Base-by-base conservation (phyloP, 2,888 invertebrate species). In the Nymphalis urticae region DNA sequence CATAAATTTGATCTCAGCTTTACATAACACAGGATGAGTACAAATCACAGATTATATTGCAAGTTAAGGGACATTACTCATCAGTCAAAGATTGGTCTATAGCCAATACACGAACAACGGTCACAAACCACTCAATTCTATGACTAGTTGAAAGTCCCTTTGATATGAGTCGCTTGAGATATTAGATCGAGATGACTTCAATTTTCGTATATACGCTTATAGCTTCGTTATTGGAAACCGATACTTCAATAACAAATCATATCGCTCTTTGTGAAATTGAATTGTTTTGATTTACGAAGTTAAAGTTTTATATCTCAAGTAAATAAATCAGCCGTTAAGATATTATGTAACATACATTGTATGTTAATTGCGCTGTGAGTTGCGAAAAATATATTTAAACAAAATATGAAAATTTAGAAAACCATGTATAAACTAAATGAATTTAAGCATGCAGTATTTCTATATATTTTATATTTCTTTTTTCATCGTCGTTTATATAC, bases 41-140 rank as follows among this genome's bases (percentile, higher is more conserved):
- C 32, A 54, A 54, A 32, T 27, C 54, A 54, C 32, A 54, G 54
- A 54, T 27, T 54, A 27, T 24, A 54, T 54, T 54, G 54, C 19
- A 27, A 32, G 54, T 27, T 27, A 54, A 54, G 16, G 16, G 54
- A 24, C 54, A 54, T 32, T 54, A 54, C 8, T 54, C 27, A 54
- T 54, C 54, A 32, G 24, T 27, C 27, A 54, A 17, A 54, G 54
- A 24, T 54, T 54, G 24, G 27, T 27, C 51, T 51, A 19, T 7
- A 32, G 1, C 27, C 17, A 54, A 19, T 53, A 53, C 6, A 24
- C 53, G 21, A 53, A 24, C 53, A 24, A 53, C 53, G 53, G 53
- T 19, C n/a, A 51, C 51, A 53, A 17, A 54, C 27, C 32, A 27
- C 17, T 27, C 54, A 54, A 27, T 27, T 54, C 27, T 17, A 54